Base-by-base conservation (phyloP, 2,113 vertebrate species). In the Pycnonotus jocosus region DNA sequence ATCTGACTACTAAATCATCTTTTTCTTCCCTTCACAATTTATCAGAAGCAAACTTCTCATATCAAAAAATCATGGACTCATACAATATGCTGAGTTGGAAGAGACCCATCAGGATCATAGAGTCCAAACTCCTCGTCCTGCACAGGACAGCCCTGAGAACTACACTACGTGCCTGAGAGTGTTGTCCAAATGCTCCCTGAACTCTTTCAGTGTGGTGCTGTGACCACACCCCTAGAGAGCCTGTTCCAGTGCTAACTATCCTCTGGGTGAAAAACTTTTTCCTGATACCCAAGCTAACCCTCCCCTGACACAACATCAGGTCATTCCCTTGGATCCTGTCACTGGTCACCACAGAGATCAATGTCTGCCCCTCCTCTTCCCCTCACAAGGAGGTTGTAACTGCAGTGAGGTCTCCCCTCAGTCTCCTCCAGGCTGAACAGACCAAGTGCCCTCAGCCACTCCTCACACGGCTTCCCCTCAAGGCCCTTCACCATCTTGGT, bases 391-490 rank as follows among this genome's bases (percentile, higher is more conserved):
- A 37, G 47, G 8, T 24, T 58, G 20, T 3, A 30, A 22, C n/a
- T 47, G 54, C 25, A 37, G 2, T 58, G 42, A 30, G 11, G 14
- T 37, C 15, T 58, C 14, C 20, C 19, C 54, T 74, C 54, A 74
- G 54, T 23, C 15, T 58, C 53, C 69, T 57, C 33, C 25, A 47
- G 42, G 25, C 20, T 58, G 42, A 47, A 37, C 15, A 58, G 42
- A 30, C 33, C 19, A 45, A 74, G 25, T 47, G 20, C 2, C 54
- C 25, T 74, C 42, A 37, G 42, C 4, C 27, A 16, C 33, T 31
- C 20, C 15, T 30, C 10, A 9, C 1, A 24, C 0, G 1, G 3
- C 21, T 76, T 60, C 15, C 6, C 20, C 20, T 60, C 44, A 23
- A 37, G 15, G 20, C 27, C 15, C 15, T 37, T 58, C 11, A 19